Evolutionary conservation across 1,140 invertebrate genomes (phyloP), one percentile per base, ranked within the genome.

Genomic region (Nasonia longicornis): DNA sequence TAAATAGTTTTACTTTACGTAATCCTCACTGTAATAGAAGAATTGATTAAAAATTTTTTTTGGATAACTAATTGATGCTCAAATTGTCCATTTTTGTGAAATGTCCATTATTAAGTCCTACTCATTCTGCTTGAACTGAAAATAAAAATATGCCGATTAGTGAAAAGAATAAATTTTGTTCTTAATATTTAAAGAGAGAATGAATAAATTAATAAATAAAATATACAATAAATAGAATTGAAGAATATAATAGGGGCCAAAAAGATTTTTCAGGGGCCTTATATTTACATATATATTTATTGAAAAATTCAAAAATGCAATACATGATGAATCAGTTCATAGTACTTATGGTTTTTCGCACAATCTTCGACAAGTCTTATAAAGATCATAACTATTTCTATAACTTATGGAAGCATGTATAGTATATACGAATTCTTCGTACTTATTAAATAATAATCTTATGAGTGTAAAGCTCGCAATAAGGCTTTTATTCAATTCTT

Each of bases 241-340:
- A 48, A 48, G 14, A 48, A 16, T 48, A 48, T 48, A 12, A 45
- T 45, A 10, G 10, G 42, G 45, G 12, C 1, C 12, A 48, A 4
- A 48, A 14, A 16, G 14, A 48, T 48, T 48, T 16, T 14, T n/a
- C 1, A 58, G 3, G 4, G 7, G 6, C n/a, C n/a, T 58, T 58
- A 58, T 58, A 58, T 58, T 58, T 58, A 58, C 52, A 58, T 58
- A 58, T 58, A 58, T 58, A 58, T 58, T 58, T 58, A 58, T 58
- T 58, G 52, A n/a, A 58, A 58, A 58, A 58, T 58, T 58, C 16
- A 58, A 58, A 58, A 58, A 58, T 58, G 52, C 20, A 58, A 58
- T 58, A 58, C 52, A 58, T 20, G 3, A n/a, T n/a, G 52, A n/a
- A 58, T 58, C 20, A 20, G 52, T 58, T 20, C 16, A n/a, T 58